Conservation (phyloP, 2,888 invertebrate genomes). For the Trypoxylon attenuatum region DNA sequence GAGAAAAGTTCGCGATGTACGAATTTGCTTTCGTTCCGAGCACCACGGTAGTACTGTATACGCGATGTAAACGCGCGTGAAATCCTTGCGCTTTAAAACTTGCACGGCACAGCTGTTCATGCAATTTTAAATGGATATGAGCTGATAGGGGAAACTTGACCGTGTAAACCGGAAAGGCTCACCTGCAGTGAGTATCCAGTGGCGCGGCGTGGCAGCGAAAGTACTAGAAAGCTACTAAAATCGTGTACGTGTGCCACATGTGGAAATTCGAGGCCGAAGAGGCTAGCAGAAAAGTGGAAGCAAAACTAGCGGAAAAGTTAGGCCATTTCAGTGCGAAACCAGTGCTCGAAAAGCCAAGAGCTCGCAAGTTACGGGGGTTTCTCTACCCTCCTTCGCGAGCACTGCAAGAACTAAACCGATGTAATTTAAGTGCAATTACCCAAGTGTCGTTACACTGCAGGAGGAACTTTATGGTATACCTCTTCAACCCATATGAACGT, state of each 20-base stretch:
- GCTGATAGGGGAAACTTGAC: background rate
- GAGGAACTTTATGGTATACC: constrained; percentile 37
- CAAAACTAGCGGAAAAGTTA: constrained; percentile 36
- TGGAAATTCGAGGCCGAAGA: constrained; percentile 23
- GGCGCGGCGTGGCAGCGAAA: background rate
- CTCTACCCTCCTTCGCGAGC: constrained; percentile 40
- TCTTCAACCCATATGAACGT: constrained; percentile 20
- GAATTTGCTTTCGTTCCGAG: too few relatives aligned
- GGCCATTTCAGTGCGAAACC: constrained; percentile 23
- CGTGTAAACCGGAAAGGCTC: constrained; percentile 20
- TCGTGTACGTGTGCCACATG: constrained; percentile 15
- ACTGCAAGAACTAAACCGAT: constrained; percentile 39
- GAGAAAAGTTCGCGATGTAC: too few relatives aligned
- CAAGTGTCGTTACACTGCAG: constrained; percentile 38
- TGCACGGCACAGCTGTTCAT: background rate
- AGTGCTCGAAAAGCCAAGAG: constrained; percentile 7
- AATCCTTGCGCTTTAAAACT: too few relatives aligned
- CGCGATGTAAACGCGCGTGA: too few relatives aligned
- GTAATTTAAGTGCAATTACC: constrained; percentile 48
- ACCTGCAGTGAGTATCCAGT: background rate
- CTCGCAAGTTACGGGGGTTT: constrained; percentile 30
- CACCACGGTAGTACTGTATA: too few relatives aligned
- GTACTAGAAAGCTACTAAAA: background rate
- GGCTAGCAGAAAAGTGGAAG: constrained; percentile 17
- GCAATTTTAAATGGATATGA: background rate